Evolutionary conservation across 2,888 invertebrate genomes (phyloP).

Genomic region (Agriopis aurantiaria): DNA sequence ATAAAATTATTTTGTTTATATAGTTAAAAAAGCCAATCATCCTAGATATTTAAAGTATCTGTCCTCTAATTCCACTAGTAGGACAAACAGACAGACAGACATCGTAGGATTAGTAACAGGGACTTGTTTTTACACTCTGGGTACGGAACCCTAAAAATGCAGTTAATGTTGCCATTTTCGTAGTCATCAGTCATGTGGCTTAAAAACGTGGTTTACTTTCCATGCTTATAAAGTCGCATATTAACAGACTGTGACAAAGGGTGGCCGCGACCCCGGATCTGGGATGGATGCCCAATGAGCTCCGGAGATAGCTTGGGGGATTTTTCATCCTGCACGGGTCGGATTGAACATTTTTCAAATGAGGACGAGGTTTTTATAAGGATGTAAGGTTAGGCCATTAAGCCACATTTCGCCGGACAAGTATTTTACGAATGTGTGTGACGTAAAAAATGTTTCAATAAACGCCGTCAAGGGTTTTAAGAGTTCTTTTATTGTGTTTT

Average conservation of each 20-base stretch:
- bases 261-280: slow-evolving; percentile 1
- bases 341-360: slow-evolving; percentile 33
- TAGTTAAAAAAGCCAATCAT: too few relatives aligned
- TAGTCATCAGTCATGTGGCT: too few relatives aligned
- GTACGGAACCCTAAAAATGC: too few relatives aligned
- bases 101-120: too few relatives aligned
- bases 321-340: slow-evolving; percentile 24
- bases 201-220: too few relatives aligned
- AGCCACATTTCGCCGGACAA: slow-evolving; percentile 15
- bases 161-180: too few relatives aligned
- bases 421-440: slow-evolving; percentile 12
- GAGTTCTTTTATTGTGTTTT: not conserved
- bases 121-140: too few relatives aligned
- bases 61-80: too few relatives aligned
- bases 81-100: too few relatives aligned
- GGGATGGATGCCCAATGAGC: slow-evolving; percentile 27
- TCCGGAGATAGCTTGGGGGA: slow-evolving; percentile 26
- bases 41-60: too few relatives aligned
- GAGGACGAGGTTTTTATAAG: slow-evolving; percentile 28
- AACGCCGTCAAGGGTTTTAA: slow-evolving; percentile 4
- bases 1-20: too few relatives aligned
- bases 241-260: not conserved
- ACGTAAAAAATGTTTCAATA: slow-evolving; percentile 7
- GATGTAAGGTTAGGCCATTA: slow-evolving; percentile 21
- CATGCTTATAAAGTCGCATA: not conserved